Conservation (phyloP, 1,140 invertebrate genomes). For the Saccostrea echinata region DNA sequence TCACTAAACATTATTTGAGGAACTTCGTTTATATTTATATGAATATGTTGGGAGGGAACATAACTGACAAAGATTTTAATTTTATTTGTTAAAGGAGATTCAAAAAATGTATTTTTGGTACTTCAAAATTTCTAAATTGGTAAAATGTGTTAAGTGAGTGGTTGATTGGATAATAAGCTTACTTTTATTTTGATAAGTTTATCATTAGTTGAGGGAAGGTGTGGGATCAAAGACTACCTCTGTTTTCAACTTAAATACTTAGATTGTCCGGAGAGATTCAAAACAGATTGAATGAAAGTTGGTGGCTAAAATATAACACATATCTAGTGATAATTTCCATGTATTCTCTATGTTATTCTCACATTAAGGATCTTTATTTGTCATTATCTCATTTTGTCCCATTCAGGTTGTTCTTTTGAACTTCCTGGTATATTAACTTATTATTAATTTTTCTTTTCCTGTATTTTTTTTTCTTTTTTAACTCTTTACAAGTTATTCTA, state of each 20-base stretch:
- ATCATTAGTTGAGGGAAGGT: background rate
- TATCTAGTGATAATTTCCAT: background rate
- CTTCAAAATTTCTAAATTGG: too few relatives aligned
- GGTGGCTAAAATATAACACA: background rate
- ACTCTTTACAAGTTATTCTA: slow-evolving; percentile 4
- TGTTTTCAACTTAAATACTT: too few relatives aligned
- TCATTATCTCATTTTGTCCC: background rate
- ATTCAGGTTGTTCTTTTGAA: background rate
- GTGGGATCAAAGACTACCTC: too few relatives aligned
- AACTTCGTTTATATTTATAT: too few relatives aligned
- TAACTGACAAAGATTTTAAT: too few relatives aligned
- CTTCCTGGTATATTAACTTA: background rate
- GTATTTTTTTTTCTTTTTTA: background rate
- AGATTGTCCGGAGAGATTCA: too few relatives aligned
- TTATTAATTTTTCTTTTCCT: background rate
- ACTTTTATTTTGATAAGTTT: background rate
- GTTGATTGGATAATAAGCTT: background rate
- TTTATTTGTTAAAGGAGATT: too few relatives aligned
- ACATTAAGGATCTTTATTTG: background rate
- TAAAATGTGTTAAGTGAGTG: background rate
- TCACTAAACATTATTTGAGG: background rate
- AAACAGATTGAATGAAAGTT: background rate
- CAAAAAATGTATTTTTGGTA: too few relatives aligned
- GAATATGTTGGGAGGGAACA: too few relatives aligned
- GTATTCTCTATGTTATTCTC: background rate